Conservation (phyloP, 2,113 vertebrate species). For the Muntiacus muntjak region DNA sequence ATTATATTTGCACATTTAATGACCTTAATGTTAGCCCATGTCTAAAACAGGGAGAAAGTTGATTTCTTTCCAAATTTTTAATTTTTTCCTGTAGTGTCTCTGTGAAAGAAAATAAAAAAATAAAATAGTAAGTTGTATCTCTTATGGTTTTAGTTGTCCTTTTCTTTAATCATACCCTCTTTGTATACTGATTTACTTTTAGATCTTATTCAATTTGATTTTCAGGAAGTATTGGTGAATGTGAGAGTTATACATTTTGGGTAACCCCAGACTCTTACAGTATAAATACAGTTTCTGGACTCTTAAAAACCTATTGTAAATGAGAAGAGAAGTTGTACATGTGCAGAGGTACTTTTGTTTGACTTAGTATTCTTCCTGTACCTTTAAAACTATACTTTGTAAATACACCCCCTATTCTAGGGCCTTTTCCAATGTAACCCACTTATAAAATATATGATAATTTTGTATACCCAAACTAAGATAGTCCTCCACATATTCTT, state of each 20-base stretch:
- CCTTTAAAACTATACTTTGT: neutral
- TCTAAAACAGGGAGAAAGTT: conserved; percentile 34
- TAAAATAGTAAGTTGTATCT: neutral
- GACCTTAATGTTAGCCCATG: neutral
- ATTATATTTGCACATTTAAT: conserved; percentile 35
- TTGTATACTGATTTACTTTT: neutral
- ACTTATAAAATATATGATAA: neutral
- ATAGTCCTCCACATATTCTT: neutral
- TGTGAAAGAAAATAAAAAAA: neutral
- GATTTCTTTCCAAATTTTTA: neutral
- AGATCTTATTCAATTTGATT: neutral
- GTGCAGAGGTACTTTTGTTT: neutral
- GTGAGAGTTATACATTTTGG: neutral
- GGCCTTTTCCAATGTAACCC: neutral
- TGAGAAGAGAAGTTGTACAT: neutral
- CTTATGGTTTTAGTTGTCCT: neutral
- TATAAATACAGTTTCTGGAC: neutral
- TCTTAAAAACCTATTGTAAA: neutral
- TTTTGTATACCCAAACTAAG: neutral
- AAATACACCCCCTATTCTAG: neutral
- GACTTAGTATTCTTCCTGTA: neutral
- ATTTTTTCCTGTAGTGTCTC: neutral
- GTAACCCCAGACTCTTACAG: neutral
- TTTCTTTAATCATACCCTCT: neutral
- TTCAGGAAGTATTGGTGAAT: neutral